These are phyloP conservation scores for Gnatocerus cornutus DNA, from an alignment of 2,888 invertebrate genomes.

Conservation along the genomic window DNA sequence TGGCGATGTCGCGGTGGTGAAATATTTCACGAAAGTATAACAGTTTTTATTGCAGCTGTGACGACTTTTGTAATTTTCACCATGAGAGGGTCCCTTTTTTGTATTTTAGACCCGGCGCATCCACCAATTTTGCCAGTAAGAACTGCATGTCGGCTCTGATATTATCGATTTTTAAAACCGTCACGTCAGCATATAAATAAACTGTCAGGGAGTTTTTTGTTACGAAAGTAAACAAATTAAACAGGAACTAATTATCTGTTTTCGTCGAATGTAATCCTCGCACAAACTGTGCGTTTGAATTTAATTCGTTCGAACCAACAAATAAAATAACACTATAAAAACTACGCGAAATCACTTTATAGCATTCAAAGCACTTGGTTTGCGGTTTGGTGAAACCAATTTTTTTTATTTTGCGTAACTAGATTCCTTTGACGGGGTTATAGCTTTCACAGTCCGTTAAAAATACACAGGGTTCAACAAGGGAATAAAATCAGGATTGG, in stretches of 20 bases:
- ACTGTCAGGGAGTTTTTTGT: no score
- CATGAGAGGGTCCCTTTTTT: no score
- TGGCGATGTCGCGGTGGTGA: background rate
- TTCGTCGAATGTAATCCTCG: background rate
- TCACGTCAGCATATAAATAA: no score
- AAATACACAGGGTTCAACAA: slow-evolving; percentile 19
- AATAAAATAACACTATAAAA: slow-evolving; percentile 2
- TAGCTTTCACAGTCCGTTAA: slow-evolving; percentile 14
- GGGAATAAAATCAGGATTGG: slow-evolving; percentile 19
- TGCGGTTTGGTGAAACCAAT: background rate
- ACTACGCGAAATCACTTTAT: slow-evolving; percentile 2
- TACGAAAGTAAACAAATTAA: no score
- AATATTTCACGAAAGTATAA: no score
- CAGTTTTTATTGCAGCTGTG: no score
- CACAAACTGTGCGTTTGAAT: background rate
- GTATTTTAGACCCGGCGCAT: no score
- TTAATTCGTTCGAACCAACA: background rate
- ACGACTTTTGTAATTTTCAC: no score
- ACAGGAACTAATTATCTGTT: no score
- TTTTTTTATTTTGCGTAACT: slow-evolving; percentile 3
- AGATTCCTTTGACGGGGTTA: slow-evolving; percentile 5
- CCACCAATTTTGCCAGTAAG: no score
- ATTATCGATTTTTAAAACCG: no score
- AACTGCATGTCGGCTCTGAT: no score
- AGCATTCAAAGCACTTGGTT: background rate